Percentiles rank a stretch among this genome's conserved stretches.
phyloP scores from a whole-genome alignment of 2,113 vertebrate genomes.

The Urocolius indicus region DNA sequence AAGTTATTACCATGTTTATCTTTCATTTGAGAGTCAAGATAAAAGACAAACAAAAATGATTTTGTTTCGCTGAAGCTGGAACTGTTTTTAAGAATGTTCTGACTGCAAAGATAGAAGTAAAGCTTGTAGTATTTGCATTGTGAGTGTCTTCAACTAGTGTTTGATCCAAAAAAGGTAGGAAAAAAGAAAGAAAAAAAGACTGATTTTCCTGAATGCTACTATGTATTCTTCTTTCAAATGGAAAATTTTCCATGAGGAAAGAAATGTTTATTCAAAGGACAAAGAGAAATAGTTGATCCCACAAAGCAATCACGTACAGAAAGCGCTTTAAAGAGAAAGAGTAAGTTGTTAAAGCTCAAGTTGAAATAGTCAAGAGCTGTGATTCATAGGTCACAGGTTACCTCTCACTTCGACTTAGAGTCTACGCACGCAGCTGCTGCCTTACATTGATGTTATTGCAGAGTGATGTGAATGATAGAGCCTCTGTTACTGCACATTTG shows the following conservation, averaged over 20 bases:
- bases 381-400: not conserved
- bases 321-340: not conserved
- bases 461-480: not conserved
- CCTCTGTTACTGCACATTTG: not conserved
- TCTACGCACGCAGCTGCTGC: not conserved
- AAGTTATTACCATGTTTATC: constrained; percentile 22
- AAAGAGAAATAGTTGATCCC: not conserved
- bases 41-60: not conserved
- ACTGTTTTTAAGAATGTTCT: constrained; percentile 17
- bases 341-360: not conserved
- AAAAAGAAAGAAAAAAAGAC: accelerated
- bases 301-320: not conserved
- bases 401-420: not conserved
- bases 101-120: not conserved
- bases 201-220: not conserved
- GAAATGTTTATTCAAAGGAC: not conserved
- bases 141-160: not conserved
- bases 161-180: accelerated
- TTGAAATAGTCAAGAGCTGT: not conserved
- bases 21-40: constrained; percentile 13
- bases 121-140: not conserved
- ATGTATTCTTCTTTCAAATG: not conserved
- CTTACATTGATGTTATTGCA: not conserved
- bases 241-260: not conserved
- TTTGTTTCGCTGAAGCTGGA: not conserved